Conservation (phyloP, 2,888 invertebrate genomes). For the Rhagophthalmus giganteus region DNA sequence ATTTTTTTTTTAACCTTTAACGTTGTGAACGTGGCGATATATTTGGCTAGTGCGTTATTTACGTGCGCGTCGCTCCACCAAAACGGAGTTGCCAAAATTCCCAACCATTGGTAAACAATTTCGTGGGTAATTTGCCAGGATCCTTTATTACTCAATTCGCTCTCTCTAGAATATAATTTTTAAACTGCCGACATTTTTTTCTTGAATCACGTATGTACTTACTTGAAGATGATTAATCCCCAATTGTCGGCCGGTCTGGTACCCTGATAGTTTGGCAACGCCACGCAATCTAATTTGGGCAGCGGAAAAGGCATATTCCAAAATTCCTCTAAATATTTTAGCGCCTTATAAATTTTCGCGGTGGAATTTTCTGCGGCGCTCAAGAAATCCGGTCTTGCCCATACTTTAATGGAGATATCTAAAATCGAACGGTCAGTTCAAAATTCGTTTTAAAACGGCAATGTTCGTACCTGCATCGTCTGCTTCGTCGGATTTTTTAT, state of each 20-base stretch:
- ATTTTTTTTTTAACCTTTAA: too few species aligned
- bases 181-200: neutral
- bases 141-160: slow-evolving; percentile 67
- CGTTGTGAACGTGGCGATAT: slow-evolving; percentile 72
- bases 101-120: slow-evolving; percentile 79
- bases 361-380: slow-evolving; percentile 62
- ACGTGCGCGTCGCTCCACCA: slow-evolving; percentile 79
- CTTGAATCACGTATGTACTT: slow-evolving; percentile 24
- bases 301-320: slow-evolving; percentile 70
- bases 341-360: slow-evolving; percentile 61
- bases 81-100: slow-evolving; percentile 72
- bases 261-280: slow-evolving; percentile 71
- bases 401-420: slow-evolving; percentile 61
- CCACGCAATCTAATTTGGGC: slow-evolving; percentile 71
- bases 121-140: slow-evolving; percentile 73
- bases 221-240: slow-evolving; percentile 81
- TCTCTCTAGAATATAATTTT: slow-evolving; percentile 62
- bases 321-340: slow-evolving; percentile 64
- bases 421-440: slow-evolving; percentile 1
- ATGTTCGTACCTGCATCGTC: slow-evolving; percentile 48
- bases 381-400: slow-evolving; percentile 67
- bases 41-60: slow-evolving; percentile 76
- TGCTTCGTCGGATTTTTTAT: slow-evolving; percentile 30
- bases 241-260: slow-evolving; percentile 77
- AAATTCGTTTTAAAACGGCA: neutral